Percentiles rank a stretch among this genome's conserved stretches.
Evolutionary conservation across 2,888 invertebrate genomes (phyloP).

Genomic region (Octonoba sinensis): DNA sequence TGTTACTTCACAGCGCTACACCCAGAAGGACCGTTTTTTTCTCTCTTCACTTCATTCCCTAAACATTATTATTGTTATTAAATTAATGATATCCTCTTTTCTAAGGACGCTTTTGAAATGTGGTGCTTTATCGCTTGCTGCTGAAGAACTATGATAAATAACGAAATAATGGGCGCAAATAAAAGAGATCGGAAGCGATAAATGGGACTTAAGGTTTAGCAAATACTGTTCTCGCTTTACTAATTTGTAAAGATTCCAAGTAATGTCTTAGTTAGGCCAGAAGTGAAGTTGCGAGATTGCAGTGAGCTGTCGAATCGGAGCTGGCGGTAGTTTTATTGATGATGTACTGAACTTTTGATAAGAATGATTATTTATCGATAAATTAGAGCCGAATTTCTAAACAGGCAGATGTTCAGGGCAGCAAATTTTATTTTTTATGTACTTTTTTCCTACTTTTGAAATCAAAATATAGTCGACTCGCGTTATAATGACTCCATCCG

Average conservation of each 20-base stretch:
- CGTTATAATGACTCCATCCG: too few relatives aligned
- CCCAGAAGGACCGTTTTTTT: slow-evolving; percentile 28
- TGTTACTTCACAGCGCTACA: slow-evolving; percentile 38
- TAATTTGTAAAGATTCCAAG: slow-evolving; percentile 39
- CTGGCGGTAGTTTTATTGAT: neutral
- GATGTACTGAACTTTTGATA: neutral
- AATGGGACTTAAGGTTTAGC: slow-evolving; percentile 28
- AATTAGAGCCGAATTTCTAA: too few relatives aligned
- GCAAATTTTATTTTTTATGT: too few relatives aligned
- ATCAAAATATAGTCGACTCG: too few relatives aligned
- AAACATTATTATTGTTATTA: slow-evolving; percentile 30
- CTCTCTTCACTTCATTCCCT: slow-evolving; percentile 7
- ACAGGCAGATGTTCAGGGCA: too few relatives aligned
- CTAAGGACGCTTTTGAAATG: slow-evolving; percentile 15
- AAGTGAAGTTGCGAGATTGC: neutral
- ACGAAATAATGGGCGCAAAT: slow-evolving; percentile 46
- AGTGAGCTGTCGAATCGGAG: too few relatives aligned
- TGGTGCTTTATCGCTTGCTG: slow-evolving; percentile 15
- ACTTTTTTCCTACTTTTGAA: too few relatives aligned
- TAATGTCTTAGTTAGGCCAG: slow-evolving; percentile 51
- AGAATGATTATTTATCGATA: neutral
- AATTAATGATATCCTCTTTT: slow-evolving; percentile 59
- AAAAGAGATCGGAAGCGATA: slow-evolving; percentile 54
- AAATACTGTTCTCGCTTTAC: slow-evolving; percentile 34
- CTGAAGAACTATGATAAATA: slow-evolving; percentile 53